These are phyloP conservation scores for Lepus townsendii DNA, from an alignment of 2,797 vertebrate genomes.

Conservation along the genomic window DNA sequence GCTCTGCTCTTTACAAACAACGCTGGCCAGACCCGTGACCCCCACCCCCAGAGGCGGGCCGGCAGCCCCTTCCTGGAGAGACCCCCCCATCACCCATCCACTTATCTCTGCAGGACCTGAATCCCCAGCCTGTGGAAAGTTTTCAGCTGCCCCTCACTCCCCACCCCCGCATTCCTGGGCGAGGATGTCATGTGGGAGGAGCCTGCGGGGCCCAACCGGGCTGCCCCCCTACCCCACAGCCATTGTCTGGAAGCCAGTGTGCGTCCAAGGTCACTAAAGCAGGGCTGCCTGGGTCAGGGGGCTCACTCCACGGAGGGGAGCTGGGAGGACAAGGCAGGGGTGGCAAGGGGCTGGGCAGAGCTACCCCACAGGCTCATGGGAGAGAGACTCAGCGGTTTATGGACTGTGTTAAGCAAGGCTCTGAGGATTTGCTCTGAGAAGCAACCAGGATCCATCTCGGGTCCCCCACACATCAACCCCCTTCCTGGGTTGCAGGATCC, in stretches of 20 bases:
- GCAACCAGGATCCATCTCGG: neutral
- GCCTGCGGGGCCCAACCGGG: slow-evolving; percentile 46
- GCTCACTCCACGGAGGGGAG: neutral
- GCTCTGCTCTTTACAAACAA: slow-evolving; percentile 24
- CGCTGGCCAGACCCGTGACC: slow-evolving; percentile 23
- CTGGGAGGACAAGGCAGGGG: neutral
- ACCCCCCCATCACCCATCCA: neutral
- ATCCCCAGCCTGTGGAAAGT: slow-evolving; percentile 79
- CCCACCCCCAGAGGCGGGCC: slow-evolving; percentile 1
- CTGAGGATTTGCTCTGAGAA: neutral
- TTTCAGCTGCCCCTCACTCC: slow-evolving; percentile 74
- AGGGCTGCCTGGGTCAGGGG: neutral
- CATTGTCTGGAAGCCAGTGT: slow-evolving; percentile 79
- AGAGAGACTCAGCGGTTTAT: neutral
- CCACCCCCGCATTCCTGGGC: slow-evolving; percentile 82
- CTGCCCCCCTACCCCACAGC: neutral
- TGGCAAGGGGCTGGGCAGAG: neutral
- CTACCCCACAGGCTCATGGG: neutral
- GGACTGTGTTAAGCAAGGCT: neutral
- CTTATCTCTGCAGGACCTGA: slow-evolving; percentile 75
- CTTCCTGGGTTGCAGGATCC: neutral
- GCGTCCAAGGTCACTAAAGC: slow-evolving; percentile 58
- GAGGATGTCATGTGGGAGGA: slow-evolving; percentile 84
- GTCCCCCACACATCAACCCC: neutral
- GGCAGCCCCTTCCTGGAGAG: neutral